Base-by-base conservation (phyloP, 92 coral and sea anemone genomes). In the Siderastrea radians region DNA sequence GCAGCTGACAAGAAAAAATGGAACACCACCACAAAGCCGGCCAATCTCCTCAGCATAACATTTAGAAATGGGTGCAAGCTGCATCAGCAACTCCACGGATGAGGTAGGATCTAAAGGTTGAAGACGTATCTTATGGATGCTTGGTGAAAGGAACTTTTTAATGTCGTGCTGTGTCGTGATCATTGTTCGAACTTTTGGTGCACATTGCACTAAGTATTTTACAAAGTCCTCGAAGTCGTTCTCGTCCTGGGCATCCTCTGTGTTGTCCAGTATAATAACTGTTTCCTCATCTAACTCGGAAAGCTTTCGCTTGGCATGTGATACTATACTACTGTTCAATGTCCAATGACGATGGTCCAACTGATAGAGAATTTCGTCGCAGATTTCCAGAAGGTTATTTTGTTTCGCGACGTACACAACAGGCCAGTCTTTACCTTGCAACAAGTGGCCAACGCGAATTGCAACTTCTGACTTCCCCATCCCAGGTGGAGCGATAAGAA, bases 401-500 rank as follows among this genome's bases (percentile, higher is more conserved):
- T 86, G 68, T 45, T 80, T 64, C 5, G 51, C 82, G 3, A 91
- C 84, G 78, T 66, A 91, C 16, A 86, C 63, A 11, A 91, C 91
- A 7, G 73, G 51, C 51, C n/a, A n/a, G 9, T 68, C 51, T 43
- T 85, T n/a, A 2, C 74, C 53, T 38, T 49, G 48, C 19, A 86
- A 4, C 51, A 52, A 64, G 59, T 91, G 90, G 26, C 90, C 94
- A 44, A 86, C 87, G 16, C 74, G 76, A 5, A 14, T 86, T 71
- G 90, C 94, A 8, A 91, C 90, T 62, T 57, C 72, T 14, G 94
- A 65, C 75, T 91, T 91, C n/a, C 94, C 94, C 71, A 75, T 74
- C 10, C 94, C 94, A 13, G 94, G 90, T 8, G 74, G 80, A 16
- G 91, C 87, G 16, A 82, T 19, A 10, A 86, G 49, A 5, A 85